Base-by-base conservation (phyloP, 2,113 vertebrate genomes). In the Peromyscus polionotus region DNA sequence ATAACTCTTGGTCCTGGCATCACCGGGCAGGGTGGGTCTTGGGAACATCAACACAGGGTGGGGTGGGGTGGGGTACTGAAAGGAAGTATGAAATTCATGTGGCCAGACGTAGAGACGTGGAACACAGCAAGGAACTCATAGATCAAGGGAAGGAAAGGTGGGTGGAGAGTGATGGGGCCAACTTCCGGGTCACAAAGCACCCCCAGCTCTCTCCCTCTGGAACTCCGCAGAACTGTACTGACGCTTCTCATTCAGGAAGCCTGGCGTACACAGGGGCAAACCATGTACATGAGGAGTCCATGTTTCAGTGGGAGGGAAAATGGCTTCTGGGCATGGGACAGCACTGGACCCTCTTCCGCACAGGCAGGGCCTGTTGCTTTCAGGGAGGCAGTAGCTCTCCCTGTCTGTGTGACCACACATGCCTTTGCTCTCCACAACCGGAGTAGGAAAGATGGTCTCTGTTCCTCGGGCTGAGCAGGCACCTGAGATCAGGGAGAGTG, bases 121-220 rank as follows among this genome's bases (percentile, higher is more conserved):
- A n/a, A 22, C 31, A 9, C 68, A 19, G 3, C 6, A 11, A 1
- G 2, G 1, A 12, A 6, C 84, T 1, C 59, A 31, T 7, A 13
- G 28, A 57, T 28, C 1, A 0, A 17, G n/a, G 28, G 10, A 10
- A 57, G 51, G n/a, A 13, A 10, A 57, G 51, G n/a, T 5, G 9
- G 61, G 6, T 51, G 31, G 48, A 28, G 85, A n/a, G 31, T 8
- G 22, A 36, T 3, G 45, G 65, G 31, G 11, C 65, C 42, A 87
- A 36, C 45, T 87, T 87, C 42, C 1, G 0, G 20, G 31, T 16
- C 11, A 5, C 5, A 14, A 16, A 17, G 26, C 70, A n/a, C 0
- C 36, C 16, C 17, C 0, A 10, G 36, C 33, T 7, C 12, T 73
- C 2, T 0, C 0, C 13, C 0, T n/a, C 28, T 4, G 65, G 0